These are phyloP conservation scores for Porites evermanni DNA, from an alignment of 92 coral and sea anemone species.

Conservation along the genomic window DNA sequence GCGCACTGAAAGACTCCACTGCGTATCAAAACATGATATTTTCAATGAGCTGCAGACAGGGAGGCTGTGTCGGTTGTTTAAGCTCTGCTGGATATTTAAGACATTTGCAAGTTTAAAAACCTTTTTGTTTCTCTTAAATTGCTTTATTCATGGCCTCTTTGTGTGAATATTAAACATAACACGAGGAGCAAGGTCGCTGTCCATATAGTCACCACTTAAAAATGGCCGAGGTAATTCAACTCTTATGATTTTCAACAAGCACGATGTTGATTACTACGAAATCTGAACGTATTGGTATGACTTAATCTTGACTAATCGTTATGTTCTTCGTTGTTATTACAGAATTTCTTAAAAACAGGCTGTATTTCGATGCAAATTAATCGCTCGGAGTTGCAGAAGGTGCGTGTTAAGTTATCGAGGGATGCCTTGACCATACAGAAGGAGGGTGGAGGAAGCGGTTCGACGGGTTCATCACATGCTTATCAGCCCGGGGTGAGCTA, in stretches of 20 bases:
- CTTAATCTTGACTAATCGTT: slow-evolving; percentile 2
- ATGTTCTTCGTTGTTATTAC: slow-evolving; percentile 7
- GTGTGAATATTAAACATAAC: not conserved
- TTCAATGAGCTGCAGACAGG: not conserved
- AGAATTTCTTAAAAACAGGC: slow-evolving; percentile 78
- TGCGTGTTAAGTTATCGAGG: slow-evolving; percentile 85
- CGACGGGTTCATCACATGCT: slow-evolving; percentile 25
- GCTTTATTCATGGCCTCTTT: slow-evolving; percentile 17
- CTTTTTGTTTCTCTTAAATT: slow-evolving; percentile 21
- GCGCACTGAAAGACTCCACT: not conserved
- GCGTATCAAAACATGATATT: slow-evolving; percentile 26
- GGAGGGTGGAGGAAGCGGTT: slow-evolving; percentile 59
- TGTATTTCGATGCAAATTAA: slow-evolving; percentile 91
- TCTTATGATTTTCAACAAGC: not conserved
- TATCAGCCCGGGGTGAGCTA: slow-evolving; percentile 38
- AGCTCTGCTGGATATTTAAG: slow-evolving; percentile 25
- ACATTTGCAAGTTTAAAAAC: slow-evolving; percentile 33
- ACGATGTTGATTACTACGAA: slow-evolving; percentile 12
- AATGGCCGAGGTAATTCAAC: slow-evolving; percentile 26
- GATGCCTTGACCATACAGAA: slow-evolving; percentile 91
- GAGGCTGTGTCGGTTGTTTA: slow-evolving; percentile 11
- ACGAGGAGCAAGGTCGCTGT: not conserved
- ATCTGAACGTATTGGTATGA: slow-evolving; percentile 2
- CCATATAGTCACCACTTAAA: not conserved
- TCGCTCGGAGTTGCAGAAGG: slow-evolving; percentile 82